Percentiles rank a stretch among this genome's conserved stretches.
Conservation (phyloP, 2,797 vertebrate genomes). For the Gadopsis bispinosus region DNA sequence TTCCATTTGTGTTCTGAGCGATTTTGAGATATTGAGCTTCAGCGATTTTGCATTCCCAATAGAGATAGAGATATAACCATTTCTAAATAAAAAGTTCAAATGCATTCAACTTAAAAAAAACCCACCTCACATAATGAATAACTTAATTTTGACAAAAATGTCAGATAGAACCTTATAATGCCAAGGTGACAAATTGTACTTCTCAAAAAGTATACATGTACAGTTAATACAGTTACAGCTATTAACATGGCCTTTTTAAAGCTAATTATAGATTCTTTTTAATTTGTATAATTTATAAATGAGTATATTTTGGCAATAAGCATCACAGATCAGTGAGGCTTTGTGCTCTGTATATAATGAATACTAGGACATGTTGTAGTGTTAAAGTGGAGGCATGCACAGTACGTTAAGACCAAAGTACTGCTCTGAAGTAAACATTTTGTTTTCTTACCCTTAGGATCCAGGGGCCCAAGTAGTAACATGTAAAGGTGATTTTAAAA, state of each 20-base stretch:
- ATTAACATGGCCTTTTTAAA: slow-evolving; percentile 3
- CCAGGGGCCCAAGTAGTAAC: background rate
- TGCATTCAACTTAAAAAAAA: no score
- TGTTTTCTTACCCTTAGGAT: no score
- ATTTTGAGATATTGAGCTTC: no score
- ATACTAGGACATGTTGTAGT: background rate
- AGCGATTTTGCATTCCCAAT: no score
- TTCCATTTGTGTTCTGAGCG: no score
- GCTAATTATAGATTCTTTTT: background rate
- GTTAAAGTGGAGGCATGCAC: background rate
- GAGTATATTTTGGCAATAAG: background rate
- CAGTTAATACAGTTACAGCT: background rate
- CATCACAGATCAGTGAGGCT: background rate
- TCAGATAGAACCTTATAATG: no score
- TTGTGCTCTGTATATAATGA: background rate
- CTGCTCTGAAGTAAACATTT: background rate
- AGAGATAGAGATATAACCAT: no score
- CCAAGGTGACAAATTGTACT: background rate
- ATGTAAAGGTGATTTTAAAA: background rate
- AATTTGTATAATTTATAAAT: slow-evolving; percentile 19
- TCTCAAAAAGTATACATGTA: background rate
- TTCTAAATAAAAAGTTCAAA: no score
- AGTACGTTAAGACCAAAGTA: background rate
- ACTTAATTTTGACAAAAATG: no score
- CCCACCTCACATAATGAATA: no score